Evolutionary conservation across 2,888 invertebrate genomes (phyloP).

Genomic region (Polydrusus pterygomalis): DNA sequence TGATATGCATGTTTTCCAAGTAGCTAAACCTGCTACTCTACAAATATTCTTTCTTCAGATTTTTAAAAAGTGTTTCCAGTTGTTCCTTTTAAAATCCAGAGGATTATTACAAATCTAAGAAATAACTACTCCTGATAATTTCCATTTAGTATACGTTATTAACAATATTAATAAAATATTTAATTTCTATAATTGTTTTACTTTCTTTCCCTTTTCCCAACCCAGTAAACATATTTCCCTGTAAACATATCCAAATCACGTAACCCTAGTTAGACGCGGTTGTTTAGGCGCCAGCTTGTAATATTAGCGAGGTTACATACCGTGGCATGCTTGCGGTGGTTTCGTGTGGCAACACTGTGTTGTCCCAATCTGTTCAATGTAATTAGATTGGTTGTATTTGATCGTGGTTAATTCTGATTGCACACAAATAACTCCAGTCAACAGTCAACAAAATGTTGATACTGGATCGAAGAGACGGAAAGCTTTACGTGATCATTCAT

Average conservation of each 20-base stretch:
- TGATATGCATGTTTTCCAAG: too few relatives aligned
- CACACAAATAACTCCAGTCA: neutral
- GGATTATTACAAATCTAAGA: too few relatives aligned
- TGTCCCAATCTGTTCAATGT: constrained; percentile 3
- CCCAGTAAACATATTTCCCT: constrained; percentile 5
- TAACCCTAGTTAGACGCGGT: constrained; percentile 22
- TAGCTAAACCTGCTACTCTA: too few relatives aligned
- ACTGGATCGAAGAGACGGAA: neutral
- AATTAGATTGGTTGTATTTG: constrained; percentile 9
- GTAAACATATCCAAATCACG: constrained; percentile 27
- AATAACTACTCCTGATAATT: too few relatives aligned
- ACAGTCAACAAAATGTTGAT: neutral
- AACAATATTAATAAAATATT: too few relatives aligned
- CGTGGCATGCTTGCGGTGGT: constrained; percentile 20
- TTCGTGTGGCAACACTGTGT: neutral
- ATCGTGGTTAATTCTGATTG: neutral
- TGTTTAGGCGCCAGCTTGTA: constrained; percentile 27
- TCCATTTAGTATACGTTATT: too few relatives aligned
- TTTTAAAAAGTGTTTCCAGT: too few relatives aligned
- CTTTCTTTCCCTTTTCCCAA: neutral
- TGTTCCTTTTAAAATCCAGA: too few relatives aligned
- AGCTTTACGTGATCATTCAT: too few relatives aligned
- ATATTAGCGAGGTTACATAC: constrained; percentile 22
- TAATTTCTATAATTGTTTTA: neutral
- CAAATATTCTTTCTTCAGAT: too few relatives aligned